Conservation (phyloP, 2,888 invertebrate species). For the Miltochrista miniata region DNA sequence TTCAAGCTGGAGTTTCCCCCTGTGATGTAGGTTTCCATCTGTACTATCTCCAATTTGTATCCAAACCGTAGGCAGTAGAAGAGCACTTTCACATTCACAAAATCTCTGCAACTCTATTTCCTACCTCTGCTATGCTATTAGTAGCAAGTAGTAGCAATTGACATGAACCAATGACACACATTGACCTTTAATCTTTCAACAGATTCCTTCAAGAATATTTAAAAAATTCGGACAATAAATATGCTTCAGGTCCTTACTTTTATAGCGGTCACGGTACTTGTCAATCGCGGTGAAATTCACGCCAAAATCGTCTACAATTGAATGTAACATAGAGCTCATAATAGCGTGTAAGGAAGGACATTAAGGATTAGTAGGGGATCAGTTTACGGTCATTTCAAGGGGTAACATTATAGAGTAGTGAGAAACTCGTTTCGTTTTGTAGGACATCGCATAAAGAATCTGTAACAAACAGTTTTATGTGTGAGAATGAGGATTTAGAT, state of each 20-base stretch:
- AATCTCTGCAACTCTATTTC: no score
- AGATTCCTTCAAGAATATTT: slow-evolving; percentile 30
- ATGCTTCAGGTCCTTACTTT: slow-evolving; percentile 36
- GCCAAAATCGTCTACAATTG: slow-evolving; percentile 12
- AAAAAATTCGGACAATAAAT: slow-evolving; percentile 34
- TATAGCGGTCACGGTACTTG: slow-evolving; percentile 29
- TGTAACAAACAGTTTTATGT: slow-evolving; percentile 14
- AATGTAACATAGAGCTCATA: not conserved
- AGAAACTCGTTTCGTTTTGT: slow-evolving; percentile 10
- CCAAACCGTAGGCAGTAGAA: no score
- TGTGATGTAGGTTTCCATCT: no score
- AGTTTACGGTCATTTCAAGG: slow-evolving; percentile 44
- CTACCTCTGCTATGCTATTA: no score
- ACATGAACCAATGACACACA: no score
- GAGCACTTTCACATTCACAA: no score
- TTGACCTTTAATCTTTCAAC: slow-evolving; percentile 25
- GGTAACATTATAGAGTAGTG: slow-evolving; percentile 21
- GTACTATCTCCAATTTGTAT: no score
- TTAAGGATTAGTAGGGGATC: slow-evolving; percentile 25
- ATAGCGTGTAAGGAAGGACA: slow-evolving; percentile 7
- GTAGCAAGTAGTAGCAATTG: no score
- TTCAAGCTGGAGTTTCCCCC: no score
- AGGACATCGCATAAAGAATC: slow-evolving; percentile 16
- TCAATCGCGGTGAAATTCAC: slow-evolving; percentile 2
- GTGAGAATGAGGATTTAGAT: slow-evolving; percentile 12